These are phyloP conservation scores for Lissonota sp. DNA, from an alignment of 2,888 invertebrate species.

Conservation along the genomic window DNA sequence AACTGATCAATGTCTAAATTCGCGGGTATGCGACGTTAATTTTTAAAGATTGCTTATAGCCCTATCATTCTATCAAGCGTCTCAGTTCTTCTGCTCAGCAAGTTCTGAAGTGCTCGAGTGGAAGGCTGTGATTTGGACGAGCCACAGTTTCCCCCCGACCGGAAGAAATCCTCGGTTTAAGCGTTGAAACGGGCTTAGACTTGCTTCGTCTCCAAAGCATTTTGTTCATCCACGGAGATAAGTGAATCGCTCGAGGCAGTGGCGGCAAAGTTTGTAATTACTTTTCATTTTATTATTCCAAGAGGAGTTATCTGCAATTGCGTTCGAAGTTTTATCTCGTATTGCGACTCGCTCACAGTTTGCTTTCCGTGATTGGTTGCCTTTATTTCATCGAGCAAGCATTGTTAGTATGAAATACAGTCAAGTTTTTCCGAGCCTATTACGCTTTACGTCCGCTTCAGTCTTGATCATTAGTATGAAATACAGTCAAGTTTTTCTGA, in stretches of 20 bases:
- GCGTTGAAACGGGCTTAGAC: background rate
- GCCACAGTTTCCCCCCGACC: too few species aligned
- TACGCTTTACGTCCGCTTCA: background rate
- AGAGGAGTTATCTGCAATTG: constrained; percentile 59
- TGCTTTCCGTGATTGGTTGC: background rate
- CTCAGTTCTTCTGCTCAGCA: too few species aligned
- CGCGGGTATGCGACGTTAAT: background rate
- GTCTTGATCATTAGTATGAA: too few species aligned
- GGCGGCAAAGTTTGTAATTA: constrained; percentile 66
- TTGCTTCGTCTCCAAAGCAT: constrained; percentile 29
- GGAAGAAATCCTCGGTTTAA: constrained; percentile 1
- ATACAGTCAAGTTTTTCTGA: background rate
- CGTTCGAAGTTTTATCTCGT: constrained; percentile 56
- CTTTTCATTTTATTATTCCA: constrained; percentile 66
- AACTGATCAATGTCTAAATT: background rate
- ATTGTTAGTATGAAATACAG: background rate
- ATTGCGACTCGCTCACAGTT: constrained; percentile 62
- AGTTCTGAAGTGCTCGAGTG: too few species aligned
- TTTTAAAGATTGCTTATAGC: too few species aligned
- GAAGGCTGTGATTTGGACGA: too few species aligned
- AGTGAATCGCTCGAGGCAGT: constrained; percentile 43
- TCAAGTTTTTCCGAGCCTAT: background rate
- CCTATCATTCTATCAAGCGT: too few species aligned
- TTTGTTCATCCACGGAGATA: constrained; percentile 46
- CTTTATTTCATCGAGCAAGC: constrained; percentile 17